Evolutionary conservation across 2,113 vertebrate species (phyloP).

Genomic region (Halcyon senegalensis): DNA sequence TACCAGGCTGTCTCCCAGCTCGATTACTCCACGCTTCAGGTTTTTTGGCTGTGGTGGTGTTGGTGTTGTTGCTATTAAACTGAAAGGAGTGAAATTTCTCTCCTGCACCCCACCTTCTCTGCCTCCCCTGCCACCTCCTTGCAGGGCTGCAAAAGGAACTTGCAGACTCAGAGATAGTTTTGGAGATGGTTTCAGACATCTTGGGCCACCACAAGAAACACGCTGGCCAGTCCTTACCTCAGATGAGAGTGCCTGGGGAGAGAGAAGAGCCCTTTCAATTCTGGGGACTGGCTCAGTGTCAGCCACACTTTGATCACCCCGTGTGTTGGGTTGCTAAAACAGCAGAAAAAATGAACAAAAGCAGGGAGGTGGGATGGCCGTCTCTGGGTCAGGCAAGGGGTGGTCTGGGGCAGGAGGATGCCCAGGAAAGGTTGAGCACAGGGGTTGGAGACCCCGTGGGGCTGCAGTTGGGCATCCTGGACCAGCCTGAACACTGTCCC

Average conservation of each 20-base stretch:
- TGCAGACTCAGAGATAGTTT: fast-evolving
- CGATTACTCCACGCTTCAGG: not conserved
- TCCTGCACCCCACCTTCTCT: not conserved
- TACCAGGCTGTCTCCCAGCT: slow-evolving; percentile 34
- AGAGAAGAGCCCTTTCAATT: not conserved
- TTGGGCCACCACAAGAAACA: not conserved
- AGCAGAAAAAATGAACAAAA: not conserved
- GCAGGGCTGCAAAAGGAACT: not conserved
- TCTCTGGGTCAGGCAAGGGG: not conserved
- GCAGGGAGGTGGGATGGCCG: not conserved
- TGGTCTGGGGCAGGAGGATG: not conserved
- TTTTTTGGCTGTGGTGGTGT: slow-evolving; percentile 5
- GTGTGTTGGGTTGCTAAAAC: not conserved
- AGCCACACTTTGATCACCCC: not conserved
- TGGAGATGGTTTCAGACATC: not conserved
- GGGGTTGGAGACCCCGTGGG: not conserved
- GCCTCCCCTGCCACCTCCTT: not conserved
- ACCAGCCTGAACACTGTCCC: not conserved
- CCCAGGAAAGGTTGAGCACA: not conserved
- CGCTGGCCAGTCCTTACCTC: not conserved
- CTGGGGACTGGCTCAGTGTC: not conserved
- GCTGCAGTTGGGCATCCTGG: fast-evolving
- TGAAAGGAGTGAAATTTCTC: not conserved
- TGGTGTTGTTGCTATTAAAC: not conserved
- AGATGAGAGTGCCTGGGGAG: not conserved